Conservation (phyloP, 2,888 invertebrate species). For the Rambutsinella grinnellia region DNA sequence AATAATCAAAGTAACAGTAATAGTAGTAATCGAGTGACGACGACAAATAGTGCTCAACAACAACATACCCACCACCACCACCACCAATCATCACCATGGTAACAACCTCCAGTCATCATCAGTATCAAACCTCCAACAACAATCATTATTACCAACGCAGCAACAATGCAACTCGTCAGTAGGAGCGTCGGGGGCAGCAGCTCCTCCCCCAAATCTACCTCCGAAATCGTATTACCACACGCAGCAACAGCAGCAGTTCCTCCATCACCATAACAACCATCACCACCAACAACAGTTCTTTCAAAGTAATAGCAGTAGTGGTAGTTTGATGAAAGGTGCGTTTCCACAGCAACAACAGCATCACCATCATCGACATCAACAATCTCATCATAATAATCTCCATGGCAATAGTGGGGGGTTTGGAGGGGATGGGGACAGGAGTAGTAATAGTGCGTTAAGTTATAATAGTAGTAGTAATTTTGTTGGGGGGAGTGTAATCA, state of each 20-base stretch:
- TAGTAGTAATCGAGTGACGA: not conserved
- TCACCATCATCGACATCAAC: constrained; percentile 7
- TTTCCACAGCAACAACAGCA: constrained; percentile 4
- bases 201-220: too few species aligned
- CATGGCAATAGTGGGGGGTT: not conserved
- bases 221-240: too few species aligned
- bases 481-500: too few species aligned
- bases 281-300: not conserved
- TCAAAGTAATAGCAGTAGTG: not conserved
- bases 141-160: too few species aligned
- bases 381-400: too few species aligned
- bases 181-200: too few species aligned
- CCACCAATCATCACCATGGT: not conserved
- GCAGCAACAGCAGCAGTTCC: not conserved
- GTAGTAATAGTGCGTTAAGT: not conserved
- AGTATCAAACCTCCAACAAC: too few species aligned
- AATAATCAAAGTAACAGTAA: constrained; percentile 13
- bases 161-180: too few species aligned
- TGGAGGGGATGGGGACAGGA: not conserved
- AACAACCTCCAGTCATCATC: not conserved
- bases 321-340: too few species aligned
- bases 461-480: too few species aligned
- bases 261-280: not conserved
- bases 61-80: too few species aligned
- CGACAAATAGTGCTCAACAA: too few species aligned